Percentiles rank a stretch among this genome's conserved stretches.
Conservation (phyloP, 1,140 invertebrate species). For the Nebria ingens region DNA sequence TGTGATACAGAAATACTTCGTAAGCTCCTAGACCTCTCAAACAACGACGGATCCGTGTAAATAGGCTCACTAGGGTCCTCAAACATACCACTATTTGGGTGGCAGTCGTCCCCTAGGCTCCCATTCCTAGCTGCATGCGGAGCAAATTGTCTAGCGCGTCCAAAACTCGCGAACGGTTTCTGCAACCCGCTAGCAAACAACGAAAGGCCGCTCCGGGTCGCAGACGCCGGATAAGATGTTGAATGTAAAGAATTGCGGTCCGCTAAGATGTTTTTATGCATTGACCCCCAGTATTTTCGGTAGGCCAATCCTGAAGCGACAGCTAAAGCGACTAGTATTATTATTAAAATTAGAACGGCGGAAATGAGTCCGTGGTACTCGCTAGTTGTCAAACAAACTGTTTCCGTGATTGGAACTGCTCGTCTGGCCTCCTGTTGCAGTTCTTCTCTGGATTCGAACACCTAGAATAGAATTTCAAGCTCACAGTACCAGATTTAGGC, state of each 20-base stretch:
- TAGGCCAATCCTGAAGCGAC: conserved; percentile 55
- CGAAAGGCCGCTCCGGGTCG: conserved; percentile 24
- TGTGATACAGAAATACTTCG: conserved; percentile 38
- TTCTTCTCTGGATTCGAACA: conserved; percentile 61
- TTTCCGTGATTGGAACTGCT: conserved; percentile 46
- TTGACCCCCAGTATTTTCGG: conserved; percentile 56
- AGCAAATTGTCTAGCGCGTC: conserved; percentile 33
- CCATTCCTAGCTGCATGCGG: conserved; percentile 24
- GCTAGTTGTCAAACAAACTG: conserved; percentile 58
- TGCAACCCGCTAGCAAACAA: conserved; percentile 26
- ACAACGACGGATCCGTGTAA: conserved; percentile 83
- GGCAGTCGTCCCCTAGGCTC: conserved; percentile 21
- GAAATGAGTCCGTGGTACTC: conserved; percentile 68
- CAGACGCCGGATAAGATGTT: conserved; percentile 25
- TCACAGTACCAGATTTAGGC: background rate
- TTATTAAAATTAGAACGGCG: conserved; percentile 55
- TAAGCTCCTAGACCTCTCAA: conserved; percentile 65
- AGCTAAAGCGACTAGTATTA: conserved; percentile 54
- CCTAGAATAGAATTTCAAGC: conserved; percentile 29
- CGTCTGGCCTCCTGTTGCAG: conserved; percentile 51
- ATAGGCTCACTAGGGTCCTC: conserved; percentile 86
- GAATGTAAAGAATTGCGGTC: conserved; percentile 34
- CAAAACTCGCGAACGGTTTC: conserved; percentile 32
- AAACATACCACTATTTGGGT: conserved; percentile 38
- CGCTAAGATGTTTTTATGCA: conserved; percentile 53